These are phyloP conservation scores for Cerastis rubricosa DNA, from an alignment of 2,888 invertebrate species.

Conservation along the genomic window DNA sequence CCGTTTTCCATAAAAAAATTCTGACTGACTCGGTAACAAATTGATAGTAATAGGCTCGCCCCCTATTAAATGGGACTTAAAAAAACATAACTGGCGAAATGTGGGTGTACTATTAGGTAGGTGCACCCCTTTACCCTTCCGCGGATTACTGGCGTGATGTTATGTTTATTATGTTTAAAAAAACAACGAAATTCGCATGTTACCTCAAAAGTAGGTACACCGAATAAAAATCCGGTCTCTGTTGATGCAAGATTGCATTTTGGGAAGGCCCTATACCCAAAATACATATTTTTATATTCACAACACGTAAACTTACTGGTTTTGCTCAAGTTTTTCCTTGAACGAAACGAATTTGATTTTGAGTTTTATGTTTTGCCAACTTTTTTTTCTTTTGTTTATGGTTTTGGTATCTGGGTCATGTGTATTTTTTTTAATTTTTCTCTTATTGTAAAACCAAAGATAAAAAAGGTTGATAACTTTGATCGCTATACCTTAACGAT, in stretches of 20 bases:
- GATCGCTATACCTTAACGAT: background rate
- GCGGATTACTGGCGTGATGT: too few relatives aligned
- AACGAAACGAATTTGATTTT: background rate
- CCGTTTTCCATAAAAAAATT: too few relatives aligned
- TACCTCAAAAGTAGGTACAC: background rate
- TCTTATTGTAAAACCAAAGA: too few relatives aligned
- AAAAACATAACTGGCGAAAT: too few relatives aligned
- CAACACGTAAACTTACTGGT: background rate
- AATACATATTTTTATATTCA: slow-evolving; percentile 7
- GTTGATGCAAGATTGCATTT: slow-evolving; percentile 11
- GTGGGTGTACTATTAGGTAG: too few relatives aligned
- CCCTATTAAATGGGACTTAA: too few relatives aligned
- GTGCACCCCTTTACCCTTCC: too few relatives aligned
- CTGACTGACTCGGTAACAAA: too few relatives aligned
- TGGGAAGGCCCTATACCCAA: slow-evolving; percentile 1
- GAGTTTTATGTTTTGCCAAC: background rate
- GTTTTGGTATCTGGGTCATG: background rate
- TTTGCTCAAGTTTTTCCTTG: slow-evolving; percentile 26
- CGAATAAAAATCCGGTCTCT: too few relatives aligned
- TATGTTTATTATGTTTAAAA: too few relatives aligned
- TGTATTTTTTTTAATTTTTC: background rate
- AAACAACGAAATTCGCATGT: background rate
- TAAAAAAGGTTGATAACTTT: too few relatives aligned
- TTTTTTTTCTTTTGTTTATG: background rate
- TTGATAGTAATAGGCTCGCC: too few relatives aligned